A percentile compares a stretch with the other conserved stretches of the same genome.
Conservation (phyloP, 2,888 invertebrate genomes). For the Mesoligia furuncula region DNA sequence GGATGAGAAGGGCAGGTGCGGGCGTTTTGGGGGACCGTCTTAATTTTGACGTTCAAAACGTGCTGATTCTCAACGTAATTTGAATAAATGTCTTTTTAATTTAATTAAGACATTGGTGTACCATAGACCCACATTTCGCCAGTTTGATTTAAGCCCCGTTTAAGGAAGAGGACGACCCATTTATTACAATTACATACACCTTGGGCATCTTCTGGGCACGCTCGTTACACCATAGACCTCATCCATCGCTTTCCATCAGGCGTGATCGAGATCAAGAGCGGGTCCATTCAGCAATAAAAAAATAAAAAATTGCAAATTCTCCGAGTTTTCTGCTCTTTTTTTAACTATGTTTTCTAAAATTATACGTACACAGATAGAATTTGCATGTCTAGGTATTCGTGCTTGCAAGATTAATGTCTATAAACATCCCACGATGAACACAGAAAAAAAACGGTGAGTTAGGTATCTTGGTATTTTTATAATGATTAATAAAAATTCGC, state of each 20-base stretch:
- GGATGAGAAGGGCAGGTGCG: not conserved
- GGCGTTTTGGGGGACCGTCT: not conserved
- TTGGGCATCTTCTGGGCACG: too few species aligned
- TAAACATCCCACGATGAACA: conserved; percentile 16
- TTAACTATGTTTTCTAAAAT: not conserved
- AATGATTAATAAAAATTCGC: not conserved
- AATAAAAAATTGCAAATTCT: too few species aligned
- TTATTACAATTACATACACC: too few species aligned
- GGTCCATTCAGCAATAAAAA: too few species aligned
- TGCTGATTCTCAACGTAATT: not conserved
- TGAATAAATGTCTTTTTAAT: not conserved
- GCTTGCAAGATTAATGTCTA: conserved; percentile 15
- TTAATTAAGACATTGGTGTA: too few species aligned
- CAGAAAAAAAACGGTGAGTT: not conserved
- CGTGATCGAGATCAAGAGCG: too few species aligned
- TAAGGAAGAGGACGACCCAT: too few species aligned
- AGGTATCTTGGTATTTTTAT: conserved; percentile 6
- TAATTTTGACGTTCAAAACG: not conserved
- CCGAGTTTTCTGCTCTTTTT: too few species aligned
- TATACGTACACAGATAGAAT: not conserved
- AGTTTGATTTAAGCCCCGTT: not conserved
- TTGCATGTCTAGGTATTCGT: conserved; percentile 21
- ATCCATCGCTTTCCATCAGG: too few species aligned
- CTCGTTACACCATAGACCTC: too few species aligned
- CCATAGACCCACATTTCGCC: not conserved